Base-by-base conservation (phyloP, 1,140 invertebrate genomes). In the Whitmania pigra region DNA sequence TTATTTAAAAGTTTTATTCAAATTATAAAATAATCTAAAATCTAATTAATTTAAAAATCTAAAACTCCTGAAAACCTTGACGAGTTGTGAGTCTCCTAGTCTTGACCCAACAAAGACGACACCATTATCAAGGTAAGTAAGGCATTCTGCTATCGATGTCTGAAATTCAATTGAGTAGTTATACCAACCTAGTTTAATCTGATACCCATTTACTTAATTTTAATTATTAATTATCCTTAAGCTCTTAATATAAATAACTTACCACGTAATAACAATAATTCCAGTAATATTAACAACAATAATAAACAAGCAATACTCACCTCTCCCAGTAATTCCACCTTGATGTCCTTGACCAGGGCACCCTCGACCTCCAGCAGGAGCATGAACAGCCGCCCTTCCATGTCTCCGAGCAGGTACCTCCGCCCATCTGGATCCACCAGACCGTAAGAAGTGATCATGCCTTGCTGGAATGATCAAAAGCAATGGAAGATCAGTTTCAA, bases 51-150 rank as follows among this genome's bases (percentile, higher is more conserved):
- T 0, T 11, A 15, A 49, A 22, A 49, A 49, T 49, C 9, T 11
- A 49, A 49, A 49, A 49, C 15, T 9, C 11, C 11, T 55, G 67
- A 49, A 66, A 76, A 81, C 82, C 77, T 94, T 93, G 0, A 99
- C 88, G 4, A 99, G 83, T 75, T 98, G 95, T 0, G 93, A 97
- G 83, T 99, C 96, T 0, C 96, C 96, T 29, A 99, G 85, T 27
- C 93, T 87, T 0, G 94, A 97, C 0, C 96, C 96, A 76, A 99
- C 88, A 81, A 95, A 99, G 67, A 99, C 89, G 31, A 99, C 95
- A 57, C 93, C 93, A 85, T 99, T 99, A 80, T 99, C 96, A 67
- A 99, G 84, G 79, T 99, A 99, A n/a, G 94, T 97, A 79, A 99
- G 90, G 79, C 93, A 95, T 82, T 98, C 94, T 4, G 96, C 93